Evolutionary conservation across 2,888 invertebrate species (phyloP), one percentile per base, ranked within the genome.

Genomic region (Leptopterna dolabrata): DNA sequence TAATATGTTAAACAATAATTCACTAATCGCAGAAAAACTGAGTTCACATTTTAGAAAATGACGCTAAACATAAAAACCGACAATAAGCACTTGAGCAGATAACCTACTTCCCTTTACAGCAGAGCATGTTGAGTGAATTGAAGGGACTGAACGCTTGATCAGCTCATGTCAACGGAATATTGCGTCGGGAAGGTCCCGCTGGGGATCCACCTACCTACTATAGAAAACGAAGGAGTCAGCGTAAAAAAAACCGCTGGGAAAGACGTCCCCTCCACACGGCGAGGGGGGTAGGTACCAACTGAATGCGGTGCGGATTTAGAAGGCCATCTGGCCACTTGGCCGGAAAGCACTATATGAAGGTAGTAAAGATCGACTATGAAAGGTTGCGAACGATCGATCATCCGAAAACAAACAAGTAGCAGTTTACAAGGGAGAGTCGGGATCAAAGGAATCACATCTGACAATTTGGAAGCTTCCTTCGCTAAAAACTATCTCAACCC

Each of bases 41-140:
- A 7, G 29, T 71, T 71, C n/a, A 11, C 63, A n/a, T 27, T 11
- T 71, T 47, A 24, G 24, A 63, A 30, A 36, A 36, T 36, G 36
- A 36, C 9, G 9, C 14, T n/a, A 73, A 73, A 27, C 30, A 30
- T 29, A 41, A 9, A 71, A 6, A 71, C 29, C n/a, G 29, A 73
- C 11, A 29, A 73, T 16, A 76, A 1, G 3, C 19, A 76, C 36
- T 76, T 76, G 73, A 19, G 73, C n/a, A n/a, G 27, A 9, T 63
- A 63, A 63, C 63, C 45, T 63, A 70, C 83, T 83, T 83, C 70
- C 83, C 83, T 41, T 70, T 55, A 63, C 83, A 83, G 83, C 83
- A 83, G 83, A 83, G 83, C 83, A 83, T 83, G 24, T 63, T 83
- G 83, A 41, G 70, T 45, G 24, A 9, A 78, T 19, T 27, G 45